Evolutionary conservation across 2,113 vertebrate genomes (phyloP), one percentile per base, ranked within the genome.

Genomic region (Gadus macrocephalus): DNA sequence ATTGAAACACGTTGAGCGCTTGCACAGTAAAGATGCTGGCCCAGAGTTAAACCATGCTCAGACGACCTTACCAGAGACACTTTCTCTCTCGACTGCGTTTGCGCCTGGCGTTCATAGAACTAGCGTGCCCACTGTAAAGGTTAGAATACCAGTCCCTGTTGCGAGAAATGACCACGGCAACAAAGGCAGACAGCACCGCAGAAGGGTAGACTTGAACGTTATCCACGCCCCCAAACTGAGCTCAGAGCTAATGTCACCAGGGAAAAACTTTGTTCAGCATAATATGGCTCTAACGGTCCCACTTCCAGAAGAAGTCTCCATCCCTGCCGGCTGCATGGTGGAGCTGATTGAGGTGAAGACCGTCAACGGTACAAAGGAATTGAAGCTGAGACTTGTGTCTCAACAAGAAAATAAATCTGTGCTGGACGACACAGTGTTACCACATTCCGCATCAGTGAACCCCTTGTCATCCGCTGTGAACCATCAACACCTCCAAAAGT

Each of bases 301-400:
- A 70, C 92, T 96, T 0, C 96, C 97, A 0, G 91, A 96, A 11
- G 93, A 95, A 66, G 89, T 98, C 2, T 90, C 91, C 2, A 94
- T 98, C 64, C 96, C 95, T 3, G 89, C 93, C 0, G 96, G 96
- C 74, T 98, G 96, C 81, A 85, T 96, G 73, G 95, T 96, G 61
- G 94, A 99, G 82, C 77, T 99, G 64, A 90, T 97, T n/a, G 95
- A 98, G 14, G 93, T 98, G 59, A 98, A 95, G 88, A 93, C 94
- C 17, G 93, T 96, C 55, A 95, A 97, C 0, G 95, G 94, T 25
- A 90, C 93, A 0, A 96, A 94, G 61, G 95, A 97, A 66, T 82
- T 99, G 11, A 92, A 96, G 79, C 90, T 99, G 65, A 94, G 94
- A 73, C 75, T 97, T 2, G 92, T 97, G 71, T 93, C 95, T 1